Conservation (phyloP, 2,797 vertebrate species). For the Hyperoplus immaculatus region DNA sequence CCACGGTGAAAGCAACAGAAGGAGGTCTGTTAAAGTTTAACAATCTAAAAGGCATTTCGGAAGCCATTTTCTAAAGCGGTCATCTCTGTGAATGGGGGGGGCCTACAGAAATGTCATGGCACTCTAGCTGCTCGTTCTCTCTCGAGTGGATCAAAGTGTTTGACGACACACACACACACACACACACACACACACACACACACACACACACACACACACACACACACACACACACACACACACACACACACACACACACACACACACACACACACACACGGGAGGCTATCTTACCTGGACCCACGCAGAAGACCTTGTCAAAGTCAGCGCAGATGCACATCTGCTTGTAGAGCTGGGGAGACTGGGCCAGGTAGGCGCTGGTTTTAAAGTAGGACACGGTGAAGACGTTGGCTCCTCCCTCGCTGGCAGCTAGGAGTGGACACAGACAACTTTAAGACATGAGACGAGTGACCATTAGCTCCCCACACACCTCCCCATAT, state of each 20-base stretch:
- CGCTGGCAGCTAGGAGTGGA: slow-evolving; percentile 92
- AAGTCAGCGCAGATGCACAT: slow-evolving; percentile 99
- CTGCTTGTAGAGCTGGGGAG: slow-evolving; percentile 99
- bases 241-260: no score
- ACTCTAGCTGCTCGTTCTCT: slow-evolving; percentile 44
- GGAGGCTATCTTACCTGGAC: slow-evolving; percentile 89
- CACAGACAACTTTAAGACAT: slow-evolving; percentile 42
- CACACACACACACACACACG: background rate
- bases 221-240: no score
- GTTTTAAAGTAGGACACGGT: slow-evolving; percentile 99
- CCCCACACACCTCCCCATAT: background rate
- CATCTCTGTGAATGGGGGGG: slow-evolving; percentile 41
- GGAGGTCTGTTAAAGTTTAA: slow-evolving; percentile 63
- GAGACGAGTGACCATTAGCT: slow-evolving; percentile 5
- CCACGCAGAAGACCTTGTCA: slow-evolving; percentile 98
- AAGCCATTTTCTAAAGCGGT: slow-evolving; percentile 45
- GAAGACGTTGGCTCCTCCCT: slow-evolving; percentile 99
- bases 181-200: no score
- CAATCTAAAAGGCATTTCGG: slow-evolving; percentile 47
- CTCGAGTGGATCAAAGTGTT: no score
- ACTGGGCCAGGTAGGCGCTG: slow-evolving; percentile 98
- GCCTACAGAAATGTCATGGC: slow-evolving; percentile 27
- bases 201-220: no score
- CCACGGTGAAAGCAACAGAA: slow-evolving; percentile 43
- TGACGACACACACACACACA: no score